phyloP scores from a whole-genome alignment of 2,888 invertebrate species.

The Volucella inanis region DNA sequence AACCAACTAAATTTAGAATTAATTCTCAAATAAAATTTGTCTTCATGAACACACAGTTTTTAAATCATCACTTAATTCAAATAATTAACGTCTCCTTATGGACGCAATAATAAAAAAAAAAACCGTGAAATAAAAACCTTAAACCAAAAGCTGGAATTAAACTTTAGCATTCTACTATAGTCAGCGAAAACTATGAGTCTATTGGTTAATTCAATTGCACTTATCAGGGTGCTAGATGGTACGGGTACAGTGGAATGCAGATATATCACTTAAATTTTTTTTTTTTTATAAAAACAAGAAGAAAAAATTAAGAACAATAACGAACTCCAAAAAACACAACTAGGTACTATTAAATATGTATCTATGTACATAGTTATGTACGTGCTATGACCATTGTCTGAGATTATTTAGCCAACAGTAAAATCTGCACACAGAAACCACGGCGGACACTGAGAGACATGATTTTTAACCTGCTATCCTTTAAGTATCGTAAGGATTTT shows the following conservation, averaged over 20 bases:
- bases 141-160: conserved; percentile 10
- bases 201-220: conserved; percentile 2
- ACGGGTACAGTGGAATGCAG: conserved; percentile 2
- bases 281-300: conserved; percentile 1
- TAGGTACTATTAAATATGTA: conserved; percentile 15
- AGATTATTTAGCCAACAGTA: conserved; percentile 46
- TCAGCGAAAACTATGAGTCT: neutral
- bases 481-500: too few relatives aligned
- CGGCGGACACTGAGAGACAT: too few relatives aligned
- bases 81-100: conserved; percentile 36
- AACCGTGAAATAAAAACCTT: conserved; percentile 1
- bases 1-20: conserved; percentile 54
- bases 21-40: conserved; percentile 41
- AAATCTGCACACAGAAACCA: neutral
- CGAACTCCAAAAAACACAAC: conserved; percentile 17
- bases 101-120: conserved; percentile 12
- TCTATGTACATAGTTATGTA: conserved; percentile 3
- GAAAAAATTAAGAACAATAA: conserved; percentile 31
- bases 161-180: conserved; percentile 25
- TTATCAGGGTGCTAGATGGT: conserved; percentile 10
- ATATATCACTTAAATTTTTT: conserved; percentile 36
- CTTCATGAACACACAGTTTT: conserved; percentile 11
- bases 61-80: conserved; percentile 9
- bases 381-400: conserved; percentile 23
- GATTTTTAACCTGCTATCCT: too few relatives aligned